These are phyloP conservation scores for Polymixis flavicincta DNA, from an alignment of 2,888 invertebrate genomes.

Conservation along the genomic window DNA sequence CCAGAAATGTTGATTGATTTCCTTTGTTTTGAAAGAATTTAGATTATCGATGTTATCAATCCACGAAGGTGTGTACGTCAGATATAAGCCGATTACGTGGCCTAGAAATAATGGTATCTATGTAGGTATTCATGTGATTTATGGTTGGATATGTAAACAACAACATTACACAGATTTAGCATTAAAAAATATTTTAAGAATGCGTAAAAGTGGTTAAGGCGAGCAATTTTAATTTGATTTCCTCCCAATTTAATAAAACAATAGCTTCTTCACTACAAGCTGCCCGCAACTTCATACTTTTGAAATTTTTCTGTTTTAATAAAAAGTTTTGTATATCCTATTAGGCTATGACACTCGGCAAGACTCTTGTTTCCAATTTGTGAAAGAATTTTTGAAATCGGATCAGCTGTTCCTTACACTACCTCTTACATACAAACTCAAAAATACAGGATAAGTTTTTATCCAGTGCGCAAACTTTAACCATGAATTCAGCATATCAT, in stretches of 20 bases:
- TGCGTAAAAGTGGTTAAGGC: background rate
- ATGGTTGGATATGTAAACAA: conserved; percentile 26
- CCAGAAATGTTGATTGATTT: conserved; percentile 6
- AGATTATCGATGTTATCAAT: conserved; percentile 36
- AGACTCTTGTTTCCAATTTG: background rate
- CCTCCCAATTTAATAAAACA: background rate
- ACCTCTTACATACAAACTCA: background rate
- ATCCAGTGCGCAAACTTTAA: too few relatives aligned
- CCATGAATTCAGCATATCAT: too few relatives aligned
- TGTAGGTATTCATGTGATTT: conserved; percentile 20
- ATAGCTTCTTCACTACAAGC: background rate
- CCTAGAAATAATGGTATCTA: conserved; percentile 25
- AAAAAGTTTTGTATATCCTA: background rate
- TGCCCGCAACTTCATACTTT: background rate
- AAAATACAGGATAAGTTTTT: too few relatives aligned
- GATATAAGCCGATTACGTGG: conserved; percentile 39
- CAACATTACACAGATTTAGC: background rate
- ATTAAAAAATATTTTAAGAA: background rate
- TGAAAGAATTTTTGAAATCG: background rate
- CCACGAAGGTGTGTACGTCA: conserved; percentile 13
- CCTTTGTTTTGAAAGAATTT: conserved; percentile 27
- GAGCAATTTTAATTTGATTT: background rate
- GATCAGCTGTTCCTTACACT: background rate
- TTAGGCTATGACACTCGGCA: background rate
- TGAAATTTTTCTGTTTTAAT: background rate